Conservation (phyloP, 2,888 invertebrate species). For the Sycophila texana region DNA sequence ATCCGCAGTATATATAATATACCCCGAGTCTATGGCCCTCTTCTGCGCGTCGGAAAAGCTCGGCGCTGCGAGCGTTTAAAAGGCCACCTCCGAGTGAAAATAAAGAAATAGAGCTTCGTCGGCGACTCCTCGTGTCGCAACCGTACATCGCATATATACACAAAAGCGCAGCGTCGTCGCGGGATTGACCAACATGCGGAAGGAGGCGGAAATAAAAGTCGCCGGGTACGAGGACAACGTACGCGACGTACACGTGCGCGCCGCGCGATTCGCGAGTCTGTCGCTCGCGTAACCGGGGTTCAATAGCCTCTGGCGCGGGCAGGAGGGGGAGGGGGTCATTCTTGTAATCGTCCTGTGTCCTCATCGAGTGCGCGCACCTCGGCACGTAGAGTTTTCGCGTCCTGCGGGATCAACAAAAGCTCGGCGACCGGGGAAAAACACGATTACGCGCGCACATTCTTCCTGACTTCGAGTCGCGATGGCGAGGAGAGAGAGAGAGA, state of each 20-base stretch:
- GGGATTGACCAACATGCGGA: too few relatives aligned
- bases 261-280: constrained; percentile 18
- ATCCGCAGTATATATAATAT: too few relatives aligned
- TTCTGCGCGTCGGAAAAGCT: background rate
- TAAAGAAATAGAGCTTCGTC: background rate
- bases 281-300: constrained; percentile 51
- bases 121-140: too few relatives aligned
- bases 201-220: background rate
- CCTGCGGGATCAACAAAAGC: constrained; percentile 28
- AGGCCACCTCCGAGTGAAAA: background rate
- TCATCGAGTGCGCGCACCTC: background rate
- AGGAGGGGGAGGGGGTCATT: background rate
- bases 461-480: background rate
- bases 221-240: background rate
- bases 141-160: background rate
- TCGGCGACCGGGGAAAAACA: constrained; percentile 3
- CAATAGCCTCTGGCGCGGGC: constrained; percentile 46
- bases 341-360: constrained; percentile 34
- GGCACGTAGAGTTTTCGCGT: background rate
- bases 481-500: too few relatives aligned
- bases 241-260: constrained; percentile 38
- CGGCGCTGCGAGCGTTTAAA: too few relatives aligned
- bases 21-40: too few relatives aligned
- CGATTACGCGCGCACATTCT: background rate
- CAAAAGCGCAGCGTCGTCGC: too few relatives aligned